These are phyloP conservation scores for Dipodomys spectabilis DNA, from an alignment of 2,113 vertebrate genomes.

Conservation along the genomic window DNA sequence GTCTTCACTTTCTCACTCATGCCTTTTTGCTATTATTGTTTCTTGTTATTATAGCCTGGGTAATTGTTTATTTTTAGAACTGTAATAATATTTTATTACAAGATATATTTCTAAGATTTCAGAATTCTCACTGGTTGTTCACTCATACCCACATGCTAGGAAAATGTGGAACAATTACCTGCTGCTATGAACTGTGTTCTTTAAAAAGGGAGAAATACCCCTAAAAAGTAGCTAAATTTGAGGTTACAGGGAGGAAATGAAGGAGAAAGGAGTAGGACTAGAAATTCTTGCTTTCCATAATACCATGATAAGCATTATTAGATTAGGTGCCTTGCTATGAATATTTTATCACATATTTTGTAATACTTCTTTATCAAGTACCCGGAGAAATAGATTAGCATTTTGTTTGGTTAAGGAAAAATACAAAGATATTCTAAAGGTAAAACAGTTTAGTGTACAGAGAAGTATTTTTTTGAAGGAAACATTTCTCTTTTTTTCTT, in stretches of 20 bases:
- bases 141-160: background rate
- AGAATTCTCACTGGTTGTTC: slow-evolving; percentile 14
- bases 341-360: slow-evolving; percentile 48
- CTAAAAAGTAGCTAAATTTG: slow-evolving; percentile 18
- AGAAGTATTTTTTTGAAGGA: too few species aligned
- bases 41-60: background rate
- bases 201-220: background rate
- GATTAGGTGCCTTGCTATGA: background rate
- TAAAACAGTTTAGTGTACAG: too few species aligned
- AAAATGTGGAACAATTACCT: slow-evolving; percentile 32
- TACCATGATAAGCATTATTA: slow-evolving; percentile 45
- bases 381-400: background rate
- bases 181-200: background rate
- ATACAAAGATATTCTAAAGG: too few species aligned
- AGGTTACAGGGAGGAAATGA: slow-evolving; percentile 51
- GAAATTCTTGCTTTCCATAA: slow-evolving; percentile 23
- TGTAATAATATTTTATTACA: slow-evolving; percentile 18
- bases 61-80: slow-evolving; percentile 15
- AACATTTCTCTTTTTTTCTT: background rate
- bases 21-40: background rate
- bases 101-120: background rate
- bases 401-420: slow-evolving; percentile 49
- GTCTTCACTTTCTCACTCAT: background rate
- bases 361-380: slow-evolving; percentile 19
- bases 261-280: slow-evolving; percentile 7